Conservation (phyloP, 2,888 invertebrate species). For the Melieria crassipennis region DNA sequence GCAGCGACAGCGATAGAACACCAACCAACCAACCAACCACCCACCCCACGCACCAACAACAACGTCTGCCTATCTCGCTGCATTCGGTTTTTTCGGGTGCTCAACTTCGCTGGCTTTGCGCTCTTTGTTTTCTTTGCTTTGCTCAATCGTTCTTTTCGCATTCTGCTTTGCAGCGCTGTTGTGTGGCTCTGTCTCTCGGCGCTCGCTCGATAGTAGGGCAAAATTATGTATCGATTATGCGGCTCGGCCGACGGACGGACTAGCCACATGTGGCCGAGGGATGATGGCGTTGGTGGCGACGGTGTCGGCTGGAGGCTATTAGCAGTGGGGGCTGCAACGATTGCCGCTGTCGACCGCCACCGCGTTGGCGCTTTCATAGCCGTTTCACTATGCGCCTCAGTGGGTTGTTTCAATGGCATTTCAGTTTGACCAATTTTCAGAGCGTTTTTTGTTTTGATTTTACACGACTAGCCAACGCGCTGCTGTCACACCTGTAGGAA, state of each 20-base stretch:
- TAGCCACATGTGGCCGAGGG: no score
- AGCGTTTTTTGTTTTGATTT: neutral
- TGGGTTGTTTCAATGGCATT: conserved; percentile 25
- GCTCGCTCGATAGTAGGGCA: conserved; percentile 55
- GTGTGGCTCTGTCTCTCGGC: neutral
- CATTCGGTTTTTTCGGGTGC: no score
- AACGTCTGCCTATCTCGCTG: neutral
- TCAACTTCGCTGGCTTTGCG: neutral
- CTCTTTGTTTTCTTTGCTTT: conserved; percentile 20
- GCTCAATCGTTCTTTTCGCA: neutral
- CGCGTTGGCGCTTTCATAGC: neutral
- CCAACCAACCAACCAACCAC: no score
- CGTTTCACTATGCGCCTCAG: conserved; percentile 13
- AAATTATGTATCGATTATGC: conserved; percentile 59
- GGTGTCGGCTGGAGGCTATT: no score
- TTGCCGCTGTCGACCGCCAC: neutral
- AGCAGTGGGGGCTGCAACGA: no score
- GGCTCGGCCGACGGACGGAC: conserved; percentile 18
- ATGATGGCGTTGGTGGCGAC: no score
- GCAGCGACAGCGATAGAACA: no score
- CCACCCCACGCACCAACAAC: neutral
- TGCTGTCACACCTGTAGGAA: no score
- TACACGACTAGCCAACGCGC: no score
- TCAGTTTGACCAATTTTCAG: conserved; percentile 23
- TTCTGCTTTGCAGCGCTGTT: neutral